Conservation (phyloP, 2,113 vertebrate genomes). For the Elephas maximus region DNA sequence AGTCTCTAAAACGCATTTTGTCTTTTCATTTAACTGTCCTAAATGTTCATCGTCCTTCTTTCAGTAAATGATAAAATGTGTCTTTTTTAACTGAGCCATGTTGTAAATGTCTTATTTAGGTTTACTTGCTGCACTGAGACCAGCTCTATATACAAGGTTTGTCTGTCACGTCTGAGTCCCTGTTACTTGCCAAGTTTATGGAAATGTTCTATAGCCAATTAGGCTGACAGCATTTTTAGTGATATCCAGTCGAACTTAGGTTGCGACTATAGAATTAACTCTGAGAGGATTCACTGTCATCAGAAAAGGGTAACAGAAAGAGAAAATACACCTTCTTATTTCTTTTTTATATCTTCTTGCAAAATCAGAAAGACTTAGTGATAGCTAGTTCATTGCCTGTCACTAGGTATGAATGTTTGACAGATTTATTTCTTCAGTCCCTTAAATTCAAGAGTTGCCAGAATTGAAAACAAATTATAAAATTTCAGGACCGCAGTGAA, state of each 20-base stretch:
- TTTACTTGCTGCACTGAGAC: not conserved
- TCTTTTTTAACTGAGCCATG: not conserved
- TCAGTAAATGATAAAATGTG: not conserved
- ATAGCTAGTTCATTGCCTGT: slow-evolving; percentile 52
- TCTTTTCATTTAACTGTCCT: not conserved
- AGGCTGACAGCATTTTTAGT: slow-evolving; percentile 10
- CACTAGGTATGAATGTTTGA: slow-evolving; percentile 32
- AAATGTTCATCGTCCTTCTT: not conserved
- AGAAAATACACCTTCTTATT: not conserved
- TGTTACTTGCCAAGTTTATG: not conserved
- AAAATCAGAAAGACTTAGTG: slow-evolving; percentile 34
- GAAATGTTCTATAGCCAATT: slow-evolving; percentile 31
- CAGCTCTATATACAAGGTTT: not conserved
- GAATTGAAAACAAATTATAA: slow-evolving; percentile 49
- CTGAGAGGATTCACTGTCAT: not conserved
- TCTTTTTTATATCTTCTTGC: not conserved
- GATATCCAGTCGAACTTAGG: not conserved
- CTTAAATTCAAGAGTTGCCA: not conserved
- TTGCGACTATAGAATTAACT: slow-evolving; percentile 30
- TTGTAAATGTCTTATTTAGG: not conserved
- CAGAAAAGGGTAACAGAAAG: not conserved
- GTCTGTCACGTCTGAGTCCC: not conserved
- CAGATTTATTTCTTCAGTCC: slow-evolving; percentile 31
- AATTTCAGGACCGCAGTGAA: slow-evolving; percentile 53
- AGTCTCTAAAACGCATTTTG: not conserved